These are phyloP conservation scores for Drosophila neonasuta DNA, from an alignment of 2,888 invertebrate genomes.

Conservation along the genomic window DNA sequence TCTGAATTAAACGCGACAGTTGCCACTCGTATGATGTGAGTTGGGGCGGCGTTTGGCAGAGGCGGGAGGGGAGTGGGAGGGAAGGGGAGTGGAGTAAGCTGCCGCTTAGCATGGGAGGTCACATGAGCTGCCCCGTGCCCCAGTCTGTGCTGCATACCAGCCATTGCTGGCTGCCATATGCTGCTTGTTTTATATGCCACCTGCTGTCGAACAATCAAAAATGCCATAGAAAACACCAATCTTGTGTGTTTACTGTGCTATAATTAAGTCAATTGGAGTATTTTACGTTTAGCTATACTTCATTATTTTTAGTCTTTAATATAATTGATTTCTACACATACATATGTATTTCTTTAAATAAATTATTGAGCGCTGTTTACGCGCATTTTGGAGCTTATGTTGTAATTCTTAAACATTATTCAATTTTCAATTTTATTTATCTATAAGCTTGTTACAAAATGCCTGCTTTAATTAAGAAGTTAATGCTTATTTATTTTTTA, in stretches of 20 bases:
- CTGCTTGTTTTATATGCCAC: conserved; percentile 11
- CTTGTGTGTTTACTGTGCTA: not conserved
- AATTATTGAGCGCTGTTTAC: too few relatives aligned
- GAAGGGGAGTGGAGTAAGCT: not conserved
- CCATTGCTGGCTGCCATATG: not conserved
- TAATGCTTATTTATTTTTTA: too few relatives aligned
- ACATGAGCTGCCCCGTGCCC: conserved; percentile 25
- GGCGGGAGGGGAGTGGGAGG: not conserved
- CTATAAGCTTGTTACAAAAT: too few relatives aligned
- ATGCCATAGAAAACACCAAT: not conserved
- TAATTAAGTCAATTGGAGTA: not conserved
- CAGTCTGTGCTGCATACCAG: conserved; percentile 27
- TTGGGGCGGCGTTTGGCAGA: not conserved
- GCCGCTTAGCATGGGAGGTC: conserved; percentile 16
- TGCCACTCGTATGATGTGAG: not conserved
- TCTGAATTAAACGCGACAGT: conserved; percentile 25
- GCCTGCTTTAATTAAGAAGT: too few relatives aligned
- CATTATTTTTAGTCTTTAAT: not conserved
- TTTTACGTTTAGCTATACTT: not conserved
- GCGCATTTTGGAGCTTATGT: too few relatives aligned
- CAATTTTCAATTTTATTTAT: too few relatives aligned
- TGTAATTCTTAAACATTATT: too few relatives aligned
- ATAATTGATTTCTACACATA: too few relatives aligned
- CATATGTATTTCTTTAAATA: too few relatives aligned
- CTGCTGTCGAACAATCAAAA: conserved; percentile 7